Conservation (phyloP, 2,797 vertebrate species). For the Sebastes vulpes region DNA sequence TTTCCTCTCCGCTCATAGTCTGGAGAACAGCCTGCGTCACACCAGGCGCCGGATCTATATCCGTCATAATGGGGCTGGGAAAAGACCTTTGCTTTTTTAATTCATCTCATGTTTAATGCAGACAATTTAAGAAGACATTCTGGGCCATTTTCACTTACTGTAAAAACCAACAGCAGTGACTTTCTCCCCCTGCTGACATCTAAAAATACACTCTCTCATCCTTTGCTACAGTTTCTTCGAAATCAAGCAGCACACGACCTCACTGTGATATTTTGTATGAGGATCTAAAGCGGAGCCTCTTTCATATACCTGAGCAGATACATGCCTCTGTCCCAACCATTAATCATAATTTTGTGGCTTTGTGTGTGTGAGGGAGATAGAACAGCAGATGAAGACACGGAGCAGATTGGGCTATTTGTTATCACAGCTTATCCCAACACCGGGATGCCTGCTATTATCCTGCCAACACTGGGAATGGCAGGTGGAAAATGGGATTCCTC, state of each 20-base stretch:
- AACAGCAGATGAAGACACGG: slow-evolving; percentile 64
- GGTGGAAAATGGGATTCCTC: slow-evolving; percentile 77
- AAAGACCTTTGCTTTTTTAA: slow-evolving; percentile 17
- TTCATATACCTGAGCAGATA: slow-evolving; percentile 26
- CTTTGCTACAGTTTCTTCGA: slow-evolving; percentile 6
- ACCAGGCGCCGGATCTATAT: slow-evolving; percentile 47
- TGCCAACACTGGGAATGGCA: slow-evolving; percentile 68
- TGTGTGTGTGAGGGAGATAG: slow-evolving; percentile 46
- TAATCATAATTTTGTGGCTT: slow-evolving; percentile 61
- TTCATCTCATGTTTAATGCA: slow-evolving; percentile 42
- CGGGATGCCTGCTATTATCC: slow-evolving; percentile 69
- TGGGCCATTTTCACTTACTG: slow-evolving; percentile 25
- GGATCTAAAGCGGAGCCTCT: slow-evolving; percentile 11
- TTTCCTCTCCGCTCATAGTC: slow-evolving; percentile 47
- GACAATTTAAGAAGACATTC: slow-evolving; percentile 40
- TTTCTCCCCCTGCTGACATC: slow-evolving; percentile 22
- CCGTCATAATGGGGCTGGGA: slow-evolving; percentile 13
- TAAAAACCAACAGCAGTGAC: slow-evolving; percentile 40
- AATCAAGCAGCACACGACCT: slow-evolving; percentile 23
- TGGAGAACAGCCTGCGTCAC: slow-evolving; percentile 64
- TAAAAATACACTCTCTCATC: slow-evolving; percentile 1
- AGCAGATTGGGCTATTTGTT: slow-evolving; percentile 82
- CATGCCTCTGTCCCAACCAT: slow-evolving; percentile 36
- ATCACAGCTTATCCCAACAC: slow-evolving; percentile 75
- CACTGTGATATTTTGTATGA: not conserved